Percentiles rank a stretch among this genome's conserved stretches.
These are phyloP conservation scores for Sebastes oblongus DNA, from an alignment of 2,797 vertebrate genomes.

Conservation along the genomic window DNA sequence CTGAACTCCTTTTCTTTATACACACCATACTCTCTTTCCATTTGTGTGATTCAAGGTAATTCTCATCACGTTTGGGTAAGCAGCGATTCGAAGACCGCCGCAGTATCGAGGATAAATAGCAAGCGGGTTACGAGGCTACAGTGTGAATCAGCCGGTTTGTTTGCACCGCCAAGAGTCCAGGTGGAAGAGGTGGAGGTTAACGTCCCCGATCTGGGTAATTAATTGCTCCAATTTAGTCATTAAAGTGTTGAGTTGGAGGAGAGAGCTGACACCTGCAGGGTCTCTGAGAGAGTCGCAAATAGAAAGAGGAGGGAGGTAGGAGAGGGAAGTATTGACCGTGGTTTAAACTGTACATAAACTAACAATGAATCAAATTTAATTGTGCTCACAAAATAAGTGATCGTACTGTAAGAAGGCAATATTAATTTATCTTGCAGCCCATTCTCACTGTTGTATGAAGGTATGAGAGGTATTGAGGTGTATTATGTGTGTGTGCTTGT, in stretches of 20 bases:
- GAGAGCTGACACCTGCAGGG: constrained; percentile 58
- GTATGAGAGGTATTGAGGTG: background rate
- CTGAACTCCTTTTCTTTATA: background rate
- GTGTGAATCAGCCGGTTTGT: constrained; percentile 43
- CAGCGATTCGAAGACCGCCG: background rate
- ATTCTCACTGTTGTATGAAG: background rate
- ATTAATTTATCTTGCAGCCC: background rate
- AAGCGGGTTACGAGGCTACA: constrained; percentile 4
- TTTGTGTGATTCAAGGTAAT: background rate
- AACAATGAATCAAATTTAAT: constrained; percentile 19
- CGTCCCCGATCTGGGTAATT: constrained; percentile 70
- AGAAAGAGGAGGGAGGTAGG: background rate
- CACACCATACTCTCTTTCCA: background rate
- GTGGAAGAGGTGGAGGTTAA: constrained; percentile 74
- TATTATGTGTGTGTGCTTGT: background rate
- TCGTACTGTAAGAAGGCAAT: background rate
- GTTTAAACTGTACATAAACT: constrained; percentile 15
- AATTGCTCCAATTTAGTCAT: constrained; percentile 74
- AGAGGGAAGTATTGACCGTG: background rate
- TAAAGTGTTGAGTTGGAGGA: constrained; percentile 57
- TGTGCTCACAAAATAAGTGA: constrained; percentile 3
- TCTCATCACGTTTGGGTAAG: background rate
- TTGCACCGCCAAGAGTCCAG: constrained; percentile 58
- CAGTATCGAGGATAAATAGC: constrained; percentile 16
- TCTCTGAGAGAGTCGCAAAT: constrained; percentile 31